phyloP scores from a whole-genome alignment of 2,113 vertebrate species.

The Axis porcinus region DNA sequence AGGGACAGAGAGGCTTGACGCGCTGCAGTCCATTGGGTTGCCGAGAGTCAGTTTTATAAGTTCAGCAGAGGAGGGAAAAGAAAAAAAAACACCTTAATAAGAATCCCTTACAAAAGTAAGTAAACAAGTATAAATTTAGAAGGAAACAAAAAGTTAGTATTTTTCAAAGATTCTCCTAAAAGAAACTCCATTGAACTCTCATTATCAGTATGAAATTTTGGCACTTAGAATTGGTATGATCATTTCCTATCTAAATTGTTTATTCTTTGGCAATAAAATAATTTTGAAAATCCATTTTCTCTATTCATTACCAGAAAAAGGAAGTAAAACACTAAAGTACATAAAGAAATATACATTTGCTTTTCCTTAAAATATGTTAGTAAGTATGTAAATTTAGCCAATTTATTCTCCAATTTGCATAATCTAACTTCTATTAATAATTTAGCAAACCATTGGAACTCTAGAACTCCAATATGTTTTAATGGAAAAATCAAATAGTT shows the following conservation, averaged over 20 bases:
- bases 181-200: background rate
- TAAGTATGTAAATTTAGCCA: background rate
- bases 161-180: background rate
- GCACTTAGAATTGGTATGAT: background rate
- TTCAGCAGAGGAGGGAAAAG: accelerated
- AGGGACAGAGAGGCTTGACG: background rate
- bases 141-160: background rate
- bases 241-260: background rate
- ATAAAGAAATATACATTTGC: background rate
- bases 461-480: background rate
- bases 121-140: background rate
- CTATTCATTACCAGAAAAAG: background rate
- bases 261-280: background rate
- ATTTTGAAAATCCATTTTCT: background rate
- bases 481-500: background rate
- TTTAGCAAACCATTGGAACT: background rate
- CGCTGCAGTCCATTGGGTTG: background rate
- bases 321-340: background rate
- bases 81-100: background rate
- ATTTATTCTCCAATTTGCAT: background rate
- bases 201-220: background rate
- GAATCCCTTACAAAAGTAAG: background rate
- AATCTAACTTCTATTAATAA: background rate
- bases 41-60: background rate
- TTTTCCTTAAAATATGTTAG: background rate